phyloP scores from a whole-genome alignment of 1,140 invertebrate genomes.

The Achatina immaculata region DNA sequence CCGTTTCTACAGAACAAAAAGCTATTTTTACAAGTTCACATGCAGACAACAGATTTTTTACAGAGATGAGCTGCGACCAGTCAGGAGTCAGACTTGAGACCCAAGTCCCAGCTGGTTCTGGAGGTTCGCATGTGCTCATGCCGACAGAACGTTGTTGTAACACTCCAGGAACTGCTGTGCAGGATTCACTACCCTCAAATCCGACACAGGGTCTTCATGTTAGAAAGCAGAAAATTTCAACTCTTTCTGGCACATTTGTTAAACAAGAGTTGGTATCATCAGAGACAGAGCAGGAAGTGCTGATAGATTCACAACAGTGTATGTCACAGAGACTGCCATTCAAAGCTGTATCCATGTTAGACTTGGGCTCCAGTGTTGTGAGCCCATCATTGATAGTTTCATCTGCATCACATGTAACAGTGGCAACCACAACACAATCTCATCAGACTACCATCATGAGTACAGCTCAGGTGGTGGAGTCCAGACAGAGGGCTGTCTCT shows the following conservation, averaged over 20 bases:
- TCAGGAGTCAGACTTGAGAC: not conserved
- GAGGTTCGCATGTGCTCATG: not conserved
- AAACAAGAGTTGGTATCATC: slow-evolving; percentile 18
- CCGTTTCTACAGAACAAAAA: not conserved
- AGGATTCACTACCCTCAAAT: not conserved
- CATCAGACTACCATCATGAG: slow-evolving; percentile 24
- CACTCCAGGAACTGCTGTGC: too few species aligned
- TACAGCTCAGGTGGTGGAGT: not conserved
- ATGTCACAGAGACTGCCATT: too few species aligned
- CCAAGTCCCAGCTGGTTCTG: not conserved
- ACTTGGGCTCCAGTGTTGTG: not conserved
- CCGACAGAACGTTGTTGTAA: not conserved
- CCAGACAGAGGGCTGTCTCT: not conserved
- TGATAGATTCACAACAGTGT: not conserved
- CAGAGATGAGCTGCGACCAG: not conserved
- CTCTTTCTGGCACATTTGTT: slow-evolving; percentile 16
- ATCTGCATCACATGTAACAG: not conserved
- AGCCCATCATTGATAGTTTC: not conserved
- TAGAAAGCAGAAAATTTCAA: slow-evolving; percentile 29
- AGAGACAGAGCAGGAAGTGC: not conserved
- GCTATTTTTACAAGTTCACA: not conserved
- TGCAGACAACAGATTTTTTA: slow-evolving; percentile 1
- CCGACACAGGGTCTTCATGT: not conserved
- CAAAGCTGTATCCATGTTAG: too few species aligned
- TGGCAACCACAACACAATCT: slow-evolving; percentile 16